phyloP scores from a whole-genome alignment of 2,113 vertebrate genomes.

The Trichechus manatus region DNA sequence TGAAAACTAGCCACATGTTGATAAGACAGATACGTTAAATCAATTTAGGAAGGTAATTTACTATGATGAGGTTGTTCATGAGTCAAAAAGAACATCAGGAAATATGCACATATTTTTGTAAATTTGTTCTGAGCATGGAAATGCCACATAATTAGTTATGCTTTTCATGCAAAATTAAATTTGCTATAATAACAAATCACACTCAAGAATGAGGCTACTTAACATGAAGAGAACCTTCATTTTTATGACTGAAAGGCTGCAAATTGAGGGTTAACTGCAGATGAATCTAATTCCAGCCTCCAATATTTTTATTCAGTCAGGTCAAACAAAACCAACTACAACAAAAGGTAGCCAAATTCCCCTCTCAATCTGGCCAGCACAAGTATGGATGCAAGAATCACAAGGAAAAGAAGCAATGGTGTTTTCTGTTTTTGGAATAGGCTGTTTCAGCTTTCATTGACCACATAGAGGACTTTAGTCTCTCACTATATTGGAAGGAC shows the following conservation, averaged over 20 bases:
- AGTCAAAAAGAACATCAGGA: slow-evolving; percentile 66
- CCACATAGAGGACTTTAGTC: background rate
- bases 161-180: slow-evolving; percentile 87
- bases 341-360: slow-evolving; percentile 38
- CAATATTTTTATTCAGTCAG: slow-evolving; percentile 50
- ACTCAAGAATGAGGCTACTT: slow-evolving; percentile 73
- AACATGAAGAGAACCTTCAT: slow-evolving; percentile 57
- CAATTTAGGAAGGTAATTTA: slow-evolving; percentile 73
- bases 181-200: slow-evolving; percentile 83
- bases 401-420: slow-evolving; percentile 11
- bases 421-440: slow-evolving; percentile 1
- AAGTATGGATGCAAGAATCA: slow-evolving; percentile 34
- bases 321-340: slow-evolving; percentile 72
- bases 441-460: background rate
- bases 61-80: slow-evolving; percentile 72
- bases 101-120: slow-evolving; percentile 80
- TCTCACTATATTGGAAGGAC: slow-evolving; percentile 30
- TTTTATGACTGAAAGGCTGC: slow-evolving; percentile 62
- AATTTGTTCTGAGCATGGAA: slow-evolving; percentile 81
- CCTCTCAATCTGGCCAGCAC: background rate
- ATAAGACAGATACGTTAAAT: slow-evolving; percentile 67
- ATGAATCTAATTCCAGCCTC: slow-evolving; percentile 55
- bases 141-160: slow-evolving; percentile 86
- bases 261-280: slow-evolving; percentile 62
- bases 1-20: slow-evolving; percentile 59